A percentile compares a stretch with the other conserved stretches of the same genome.
phyloP scores from a whole-genome alignment of 2,113 vertebrate species.

The Neomonachus schauinslandi region DNA sequence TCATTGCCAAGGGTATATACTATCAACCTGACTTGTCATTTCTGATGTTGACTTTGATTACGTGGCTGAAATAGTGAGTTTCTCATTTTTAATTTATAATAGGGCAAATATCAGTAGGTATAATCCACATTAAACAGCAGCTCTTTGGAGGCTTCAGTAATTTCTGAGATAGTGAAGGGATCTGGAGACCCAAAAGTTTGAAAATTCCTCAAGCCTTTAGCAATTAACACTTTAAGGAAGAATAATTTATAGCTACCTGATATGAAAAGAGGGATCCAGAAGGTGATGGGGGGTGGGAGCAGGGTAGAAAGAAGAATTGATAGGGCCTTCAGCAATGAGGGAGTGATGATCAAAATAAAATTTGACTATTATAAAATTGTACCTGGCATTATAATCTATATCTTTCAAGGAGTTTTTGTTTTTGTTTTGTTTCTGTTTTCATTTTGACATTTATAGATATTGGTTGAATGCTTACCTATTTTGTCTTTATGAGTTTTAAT shows the following conservation, averaged over 20 bases:
- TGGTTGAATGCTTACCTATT: neutral
- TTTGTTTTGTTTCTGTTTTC: neutral
- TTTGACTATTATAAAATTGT: neutral
- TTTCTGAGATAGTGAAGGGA: neutral
- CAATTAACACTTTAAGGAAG: neutral
- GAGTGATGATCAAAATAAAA: neutral
- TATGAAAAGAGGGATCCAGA: neutral
- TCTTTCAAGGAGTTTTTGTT: neutral
- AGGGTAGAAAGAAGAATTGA: neutral
- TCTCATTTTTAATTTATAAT: neutral
- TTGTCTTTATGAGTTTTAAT: slow-evolving; percentile 34
- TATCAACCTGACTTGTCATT: neutral
- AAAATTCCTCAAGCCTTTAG: neutral
- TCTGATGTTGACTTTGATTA: neutral
- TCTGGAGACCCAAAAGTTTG: neutral
- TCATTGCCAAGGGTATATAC: neutral
- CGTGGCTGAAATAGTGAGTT: slow-evolving; percentile 2
- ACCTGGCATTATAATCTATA: neutral
- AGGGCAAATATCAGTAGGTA: neutral
- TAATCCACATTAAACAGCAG: neutral
- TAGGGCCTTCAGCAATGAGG: neutral
- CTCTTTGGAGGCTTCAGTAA: neutral
- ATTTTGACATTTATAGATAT: neutral
- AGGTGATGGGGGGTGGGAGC: neutral
- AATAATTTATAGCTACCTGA: neutral